phyloP scores from a whole-genome alignment of 2,797 vertebrate species.

The Mormyrops attenuatus region DNA sequence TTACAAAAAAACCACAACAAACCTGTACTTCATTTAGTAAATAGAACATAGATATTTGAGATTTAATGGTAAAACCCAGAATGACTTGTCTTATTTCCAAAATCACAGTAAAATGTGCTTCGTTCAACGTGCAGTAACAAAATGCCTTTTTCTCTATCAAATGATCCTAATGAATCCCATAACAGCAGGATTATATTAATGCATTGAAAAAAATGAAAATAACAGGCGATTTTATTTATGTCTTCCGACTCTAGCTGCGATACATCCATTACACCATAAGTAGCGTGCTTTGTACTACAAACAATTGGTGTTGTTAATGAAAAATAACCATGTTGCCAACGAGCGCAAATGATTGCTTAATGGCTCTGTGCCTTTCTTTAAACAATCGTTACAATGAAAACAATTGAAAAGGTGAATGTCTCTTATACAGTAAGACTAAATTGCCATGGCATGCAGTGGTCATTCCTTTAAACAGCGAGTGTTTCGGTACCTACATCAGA shows the following conservation, averaged over 20 bases:
- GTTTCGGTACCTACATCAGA: not conserved
- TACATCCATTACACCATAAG: not conserved
- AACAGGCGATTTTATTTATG: not conserved
- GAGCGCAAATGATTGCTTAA: not conserved
- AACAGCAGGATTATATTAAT: slow-evolving; percentile 4
- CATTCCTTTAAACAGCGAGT: not conserved
- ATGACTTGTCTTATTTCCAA: not conserved
- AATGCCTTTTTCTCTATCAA: not conserved
- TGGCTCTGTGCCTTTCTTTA: not conserved
- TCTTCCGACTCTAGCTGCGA: not conserved
- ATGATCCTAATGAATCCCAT: slow-evolving; percentile 18
- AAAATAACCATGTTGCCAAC: not conserved
- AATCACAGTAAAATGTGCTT: not conserved
- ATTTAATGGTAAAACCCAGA: not conserved
- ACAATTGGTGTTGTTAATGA: not conserved
- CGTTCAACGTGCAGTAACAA: not conserved
- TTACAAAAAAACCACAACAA: not conserved
- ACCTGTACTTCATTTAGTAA: not conserved
- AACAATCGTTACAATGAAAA: not conserved
- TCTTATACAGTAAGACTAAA: not conserved
- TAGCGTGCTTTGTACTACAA: not conserved
- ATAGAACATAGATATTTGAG: not conserved
- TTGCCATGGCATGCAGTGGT: not conserved
- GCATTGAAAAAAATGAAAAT: not conserved
- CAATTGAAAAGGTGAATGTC: not conserved